A percentile compares a stretch with the other conserved stretches of the same genome.
phyloP scores from a whole-genome alignment of 2,113 vertebrate genomes.

The Gavia stellata region DNA sequence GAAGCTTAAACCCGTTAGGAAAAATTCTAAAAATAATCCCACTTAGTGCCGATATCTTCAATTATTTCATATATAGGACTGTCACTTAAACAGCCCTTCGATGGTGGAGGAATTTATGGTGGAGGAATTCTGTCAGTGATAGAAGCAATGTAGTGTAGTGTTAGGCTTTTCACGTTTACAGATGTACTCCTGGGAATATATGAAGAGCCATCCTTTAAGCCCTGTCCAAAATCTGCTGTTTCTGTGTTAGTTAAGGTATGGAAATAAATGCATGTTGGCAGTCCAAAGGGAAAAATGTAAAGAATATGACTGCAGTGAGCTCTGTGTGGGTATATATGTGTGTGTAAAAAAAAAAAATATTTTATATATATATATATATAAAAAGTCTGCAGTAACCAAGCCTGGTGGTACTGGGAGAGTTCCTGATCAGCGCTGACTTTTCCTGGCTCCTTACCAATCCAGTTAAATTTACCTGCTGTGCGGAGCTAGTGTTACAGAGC shows the following conservation, averaged over 20 bases:
- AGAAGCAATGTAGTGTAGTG: not conserved
- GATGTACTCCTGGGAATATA: not conserved
- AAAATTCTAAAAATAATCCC: not conserved
- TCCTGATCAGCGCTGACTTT: not conserved
- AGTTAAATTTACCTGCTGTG: conserved; percentile 17
- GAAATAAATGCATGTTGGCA: not conserved
- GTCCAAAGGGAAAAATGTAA: not conserved
- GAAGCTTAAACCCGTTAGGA: not conserved
- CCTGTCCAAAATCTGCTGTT: not conserved
- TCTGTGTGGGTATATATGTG: not conserved
- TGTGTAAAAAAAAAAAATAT: too few relatives aligned
- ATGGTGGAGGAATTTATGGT: not conserved
- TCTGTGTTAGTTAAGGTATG: not conserved
- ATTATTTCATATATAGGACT: not conserved
- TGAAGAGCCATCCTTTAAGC: not conserved
- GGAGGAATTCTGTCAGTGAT: not conserved
- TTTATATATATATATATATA: too few relatives aligned
- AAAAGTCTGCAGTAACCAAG: conserved; percentile 30
- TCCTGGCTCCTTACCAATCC: not conserved
- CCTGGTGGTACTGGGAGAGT: not conserved
- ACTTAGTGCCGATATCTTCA: not conserved
- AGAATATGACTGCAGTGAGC: not conserved
- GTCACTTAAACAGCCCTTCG: not conserved
- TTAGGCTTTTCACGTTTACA: not conserved
- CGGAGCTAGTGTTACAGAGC: not conserved